Evolutionary conservation across 1,140 invertebrate species (phyloP), one percentile per base, ranked within the genome.

Genomic region (Trypoxylus dichotomus): DNA sequence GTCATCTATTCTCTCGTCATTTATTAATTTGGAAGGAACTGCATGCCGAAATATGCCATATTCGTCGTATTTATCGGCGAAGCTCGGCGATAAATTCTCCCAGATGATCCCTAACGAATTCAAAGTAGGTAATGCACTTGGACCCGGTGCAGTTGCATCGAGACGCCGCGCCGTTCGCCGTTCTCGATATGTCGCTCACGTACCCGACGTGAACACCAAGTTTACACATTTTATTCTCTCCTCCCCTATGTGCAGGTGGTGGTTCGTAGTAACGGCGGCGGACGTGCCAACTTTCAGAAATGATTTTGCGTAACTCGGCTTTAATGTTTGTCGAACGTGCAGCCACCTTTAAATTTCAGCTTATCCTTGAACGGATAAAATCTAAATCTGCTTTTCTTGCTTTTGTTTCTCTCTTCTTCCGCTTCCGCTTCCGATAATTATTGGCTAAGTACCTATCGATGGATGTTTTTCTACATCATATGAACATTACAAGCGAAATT

Each of bases 291-390:
- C 79, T 79, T 79, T 74, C 72, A 60, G 58, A 79, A 79, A 79
- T 78, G 24, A 79, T 79, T 79, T 78, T 79, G 79, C 79, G 79
- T 79, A 78, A 79, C 74, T 76, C 63, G 72, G 79, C 77, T 79
- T 79, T 79, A 79, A 79, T 79, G 79, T 79, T 79, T 79, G 74
- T 32, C 58, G 60, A 78, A 79, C 79, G 79, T 79, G 79, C 60
- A 27, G 60, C 60, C 60, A 63, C 60, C 60, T 63, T 63, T 63
- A 63, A 63, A 63, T 63, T 63, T 63, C 25, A 19, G 60, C 60
- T 63, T 63, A 63, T 63, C 60, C 60, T n/a, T 19, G 21, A n/a
- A 19, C 13, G 19, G 60, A 63, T 63, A 63, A 63, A 63, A 63
- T 63, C 60, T 63, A 24, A 63, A 63, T 63, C 25, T 63, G 60